phyloP scores from a whole-genome alignment of 2,888 invertebrate genomes.

The Synanthedon vespiformis region DNA sequence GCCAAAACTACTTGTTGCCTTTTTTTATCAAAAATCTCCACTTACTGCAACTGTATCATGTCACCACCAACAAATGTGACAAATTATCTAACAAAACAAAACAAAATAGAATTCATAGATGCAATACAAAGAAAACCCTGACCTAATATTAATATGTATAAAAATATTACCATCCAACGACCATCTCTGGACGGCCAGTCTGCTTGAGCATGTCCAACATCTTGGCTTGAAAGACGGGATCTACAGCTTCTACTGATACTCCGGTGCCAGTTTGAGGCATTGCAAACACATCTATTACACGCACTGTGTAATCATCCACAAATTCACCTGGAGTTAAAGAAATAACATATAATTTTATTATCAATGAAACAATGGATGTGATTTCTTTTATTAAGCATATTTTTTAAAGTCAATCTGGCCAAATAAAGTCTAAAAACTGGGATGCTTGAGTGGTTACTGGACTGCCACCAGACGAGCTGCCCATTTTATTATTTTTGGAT shows the following conservation, averaged over 20 bases:
- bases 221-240: constrained; percentile 99
- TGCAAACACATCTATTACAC: constrained; percentile 99
- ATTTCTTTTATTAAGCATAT: no score
- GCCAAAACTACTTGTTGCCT: no score
- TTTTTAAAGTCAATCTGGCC: no score
- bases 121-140: neutral
- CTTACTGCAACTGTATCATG: no score
- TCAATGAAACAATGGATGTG: no score
- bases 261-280: constrained; percentile 99
- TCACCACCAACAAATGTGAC: neutral
- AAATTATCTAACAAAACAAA: neutral
- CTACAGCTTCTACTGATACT: constrained; percentile 99
- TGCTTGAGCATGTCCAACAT: constrained; percentile 99
- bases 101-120: neutral
- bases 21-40: no score
- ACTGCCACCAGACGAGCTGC: no score
- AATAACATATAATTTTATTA: no score
- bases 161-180: constrained; percentile 83
- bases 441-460: no score
- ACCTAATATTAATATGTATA: neutral
- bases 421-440: no score
- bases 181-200: constrained; percentile 99
- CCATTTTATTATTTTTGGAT: no score
- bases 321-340: constrained; percentile 84
- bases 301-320: constrained; percentile 99